Base-by-base conservation (phyloP, 92 coral and sea anemone genomes). In the Epizoanthus stellaris region DNA sequence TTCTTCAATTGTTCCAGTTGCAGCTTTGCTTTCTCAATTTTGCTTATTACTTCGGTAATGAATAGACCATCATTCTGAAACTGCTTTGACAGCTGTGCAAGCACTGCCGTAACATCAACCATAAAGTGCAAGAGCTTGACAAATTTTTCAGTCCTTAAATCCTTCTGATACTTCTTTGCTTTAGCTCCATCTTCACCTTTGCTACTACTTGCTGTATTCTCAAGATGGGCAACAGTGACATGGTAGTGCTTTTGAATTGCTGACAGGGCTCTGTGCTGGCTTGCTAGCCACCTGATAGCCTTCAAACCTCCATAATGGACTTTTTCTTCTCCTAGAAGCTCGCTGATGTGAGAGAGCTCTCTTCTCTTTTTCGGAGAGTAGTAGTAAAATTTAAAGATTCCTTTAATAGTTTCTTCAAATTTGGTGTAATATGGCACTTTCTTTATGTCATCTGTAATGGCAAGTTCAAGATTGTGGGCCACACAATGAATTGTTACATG, bases 351-450 rank as follows among this genome's bases (percentile, higher is more conserved):
- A 25, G 76, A 23, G n/a, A 87, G 54, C 75, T 87, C 81, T 67
- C 90, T 73, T 64, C 82, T 40, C 49, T 56, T 87, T 38, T 58
- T 66, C 17, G 86, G 86, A 79, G 86, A 72, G 70, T 87, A 74
- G 79, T 80, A 71, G 30, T 87, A 87, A 85, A 0, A 85, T 67
- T 61, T 47, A 42, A 80, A 87, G 66, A 87, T 67, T 42, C 25
- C 75, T 21, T 59, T 15, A 19, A 87, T 77, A 19, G 56, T 58
- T 19, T 70, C 90, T 63, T 16, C 25, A 70, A 87, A 86, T 17
- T 30, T 17, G 6, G 58, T 62, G 61, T 20, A 68, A 54, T 80
- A 79, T 21, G 54, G 69, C 73, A 61, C 56, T 21, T 74, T 80
- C 81, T 86, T 85, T 52, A 61, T 70, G 36, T 30, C 67, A 30